A percentile compares a stretch with the other conserved stretches of the same genome.
Evolutionary conservation across 2,888 invertebrate genomes (phyloP).

Genomic region (Xestia ashworthii): DNA sequence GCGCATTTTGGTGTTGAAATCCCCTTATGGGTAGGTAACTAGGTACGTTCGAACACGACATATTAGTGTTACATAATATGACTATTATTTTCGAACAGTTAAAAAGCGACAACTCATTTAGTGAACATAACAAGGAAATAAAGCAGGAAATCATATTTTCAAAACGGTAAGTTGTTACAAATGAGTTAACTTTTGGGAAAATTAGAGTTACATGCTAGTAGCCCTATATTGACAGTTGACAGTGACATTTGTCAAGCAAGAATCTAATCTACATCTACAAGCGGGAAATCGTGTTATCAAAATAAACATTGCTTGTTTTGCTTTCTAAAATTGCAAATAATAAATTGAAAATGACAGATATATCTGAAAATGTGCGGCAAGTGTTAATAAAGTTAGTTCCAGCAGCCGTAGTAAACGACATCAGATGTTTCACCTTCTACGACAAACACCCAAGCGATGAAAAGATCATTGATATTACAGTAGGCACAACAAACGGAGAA

Average conservation of each 20-base stretch:
- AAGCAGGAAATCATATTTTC: neutral
- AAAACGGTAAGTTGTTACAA: neutral
- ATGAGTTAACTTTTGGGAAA: neutral
- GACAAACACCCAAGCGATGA: slow-evolving; percentile 81
- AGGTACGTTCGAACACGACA: too few relatives aligned
- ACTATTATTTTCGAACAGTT: too few relatives aligned
- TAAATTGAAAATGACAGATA: slow-evolving; percentile 54
- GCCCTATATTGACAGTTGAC: slow-evolving; percentile 22
- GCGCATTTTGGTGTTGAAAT: too few relatives aligned
- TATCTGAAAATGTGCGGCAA: slow-evolving; percentile 71
- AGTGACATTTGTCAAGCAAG: neutral
- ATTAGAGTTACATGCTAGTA: neutral
- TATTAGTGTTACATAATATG: too few relatives aligned
- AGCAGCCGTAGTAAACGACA: slow-evolving; percentile 72
- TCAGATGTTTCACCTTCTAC: slow-evolving; percentile 80
- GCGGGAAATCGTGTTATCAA: neutral
- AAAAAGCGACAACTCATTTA: neutral
- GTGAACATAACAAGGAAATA: neutral
- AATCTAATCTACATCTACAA: neutral
- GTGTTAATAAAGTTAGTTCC: slow-evolving; percentile 77
- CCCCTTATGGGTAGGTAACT: too few relatives aligned
- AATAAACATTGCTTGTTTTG: neutral
- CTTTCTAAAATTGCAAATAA: neutral
- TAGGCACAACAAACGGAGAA: slow-evolving; percentile 79
- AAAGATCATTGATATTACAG: slow-evolving; percentile 76